Conservation (phyloP, 2,797 vertebrate genomes). For the Eleutherodactylus coqui region DNA sequence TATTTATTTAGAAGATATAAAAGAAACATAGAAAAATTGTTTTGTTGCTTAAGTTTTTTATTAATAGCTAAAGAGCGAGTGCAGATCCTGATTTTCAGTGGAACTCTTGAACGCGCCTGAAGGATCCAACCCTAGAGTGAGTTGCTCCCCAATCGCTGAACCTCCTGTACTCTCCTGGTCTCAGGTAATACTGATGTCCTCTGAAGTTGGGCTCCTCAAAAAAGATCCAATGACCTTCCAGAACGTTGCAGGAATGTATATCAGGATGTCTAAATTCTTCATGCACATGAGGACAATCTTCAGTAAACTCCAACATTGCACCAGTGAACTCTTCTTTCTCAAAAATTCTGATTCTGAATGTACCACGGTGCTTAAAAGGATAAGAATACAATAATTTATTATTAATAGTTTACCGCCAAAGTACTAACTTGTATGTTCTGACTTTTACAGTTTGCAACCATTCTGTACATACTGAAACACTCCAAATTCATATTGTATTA, state of each 20-base stretch:
- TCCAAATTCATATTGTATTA: background rate
- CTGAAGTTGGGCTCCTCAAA: no score
- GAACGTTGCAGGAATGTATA: conserved; percentile 40
- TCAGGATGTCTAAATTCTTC: conserved; percentile 49
- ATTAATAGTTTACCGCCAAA: background rate
- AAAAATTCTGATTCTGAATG: conserved; percentile 55
- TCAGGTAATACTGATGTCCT: no score
- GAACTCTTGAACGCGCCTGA: conserved; percentile 53
- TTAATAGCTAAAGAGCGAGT: no score
- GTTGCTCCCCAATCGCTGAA: conserved; percentile 46
- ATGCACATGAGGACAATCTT: conserved; percentile 45
- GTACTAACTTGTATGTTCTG: background rate
- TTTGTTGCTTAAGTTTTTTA: background rate
- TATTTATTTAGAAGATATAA: background rate
- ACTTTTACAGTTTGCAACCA: background rate
- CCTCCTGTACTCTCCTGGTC: conserved; percentile 50
- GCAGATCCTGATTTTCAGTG: background rate
- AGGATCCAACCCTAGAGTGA: conserved; percentile 46
- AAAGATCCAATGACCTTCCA: no score
- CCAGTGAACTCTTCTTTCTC: conserved; percentile 57
- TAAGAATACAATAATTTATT: background rate
- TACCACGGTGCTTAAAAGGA: conserved; percentile 50
- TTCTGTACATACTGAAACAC: background rate
- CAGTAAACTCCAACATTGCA: conserved; percentile 56
- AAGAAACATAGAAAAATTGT: background rate